Evolutionary conservation across 2,113 vertebrate genomes (phyloP), one percentile per base, ranked within the genome.

Genomic region (Sceloporus undulatus): DNA sequence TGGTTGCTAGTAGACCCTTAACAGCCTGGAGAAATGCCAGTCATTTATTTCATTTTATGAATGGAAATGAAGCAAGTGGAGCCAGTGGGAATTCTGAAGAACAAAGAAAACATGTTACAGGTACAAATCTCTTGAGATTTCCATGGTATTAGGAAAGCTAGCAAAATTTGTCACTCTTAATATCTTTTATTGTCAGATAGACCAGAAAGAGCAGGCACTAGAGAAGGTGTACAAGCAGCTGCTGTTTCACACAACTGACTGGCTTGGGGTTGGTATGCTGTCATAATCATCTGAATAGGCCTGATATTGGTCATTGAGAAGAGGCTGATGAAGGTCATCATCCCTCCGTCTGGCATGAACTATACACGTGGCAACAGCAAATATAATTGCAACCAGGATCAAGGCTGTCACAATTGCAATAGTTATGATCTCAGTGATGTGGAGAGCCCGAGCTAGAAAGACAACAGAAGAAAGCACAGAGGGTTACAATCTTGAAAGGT

Each of bases 291-390:
- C 98, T 29, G 96, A 97, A n/a, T 99, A 99, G 38, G 97, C 97
- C 95, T 98, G 98, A 94, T 99, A 98, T 80, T 98, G 97, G 23
- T 99, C 98, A 38, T 95, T 96, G 34, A 99, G 98, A 90, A 99
- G 98, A 54, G 98, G 98, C 94, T 99, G 98, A 66, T 97, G 97
- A 79, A 96, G 94, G 25, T 98, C 99, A 88, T 95, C 96, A 89
- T 94, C 97, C 40, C 95, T 94, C 56, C 94, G 97, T 85, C 94
- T 97, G 82, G 93, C 91, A 7, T 97, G 98, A 74, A 98, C 91
- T 0, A 96, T 94, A 56, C 97, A 98, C 0, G 97, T 97, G 54
- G 97, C 97, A 83, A 91, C 91, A 34, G 96, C 93, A 2, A 99
- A 99, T 81, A 99, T 90, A 89, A 98, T 82, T 0, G 98, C 98